Evolutionary conservation across 1,140 invertebrate genomes (phyloP).

Genomic region (Aphidius ervi): DNA sequence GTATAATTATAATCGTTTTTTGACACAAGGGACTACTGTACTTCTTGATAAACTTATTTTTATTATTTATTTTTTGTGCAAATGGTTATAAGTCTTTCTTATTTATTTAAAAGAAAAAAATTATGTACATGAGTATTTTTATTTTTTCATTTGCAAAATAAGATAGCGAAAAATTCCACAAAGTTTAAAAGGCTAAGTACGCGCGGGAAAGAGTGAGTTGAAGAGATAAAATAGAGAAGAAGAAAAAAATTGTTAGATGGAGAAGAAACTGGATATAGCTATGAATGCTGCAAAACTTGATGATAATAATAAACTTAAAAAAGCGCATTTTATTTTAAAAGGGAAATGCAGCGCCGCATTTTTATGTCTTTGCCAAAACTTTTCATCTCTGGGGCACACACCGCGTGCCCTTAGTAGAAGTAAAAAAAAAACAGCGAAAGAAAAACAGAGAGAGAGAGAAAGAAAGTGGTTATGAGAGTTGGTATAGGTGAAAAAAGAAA

Average conservation of each 20-base stretch:
- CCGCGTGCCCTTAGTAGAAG: slow-evolving; percentile 5
- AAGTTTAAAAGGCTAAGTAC: slow-evolving; percentile 9
- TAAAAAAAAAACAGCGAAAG: slow-evolving; percentile 2
- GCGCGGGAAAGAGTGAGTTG: slow-evolving; percentile 10
- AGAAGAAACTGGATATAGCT: slow-evolving; percentile 9
- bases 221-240: slow-evolving; percentile 14
- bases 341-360: slow-evolving; percentile 53
- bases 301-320: slow-evolving; percentile 56
- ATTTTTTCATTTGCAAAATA: too few species aligned
- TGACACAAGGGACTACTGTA: too few species aligned
- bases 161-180: background rate
- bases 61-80: too few species aligned
- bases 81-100: too few species aligned
- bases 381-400: slow-evolving; percentile 45
- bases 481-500: background rate
- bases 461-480: slow-evolving; percentile 4
- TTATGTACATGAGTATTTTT: background rate
- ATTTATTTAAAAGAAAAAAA: background rate
- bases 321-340: slow-evolving; percentile 53
- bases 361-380: slow-evolving; percentile 56
- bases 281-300: slow-evolving; percentile 30
- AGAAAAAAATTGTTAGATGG: slow-evolving; percentile 10
- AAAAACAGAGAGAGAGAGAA: background rate
- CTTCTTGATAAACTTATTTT: too few species aligned
- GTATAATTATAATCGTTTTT: too few species aligned